phyloP scores from a whole-genome alignment of 2,888 invertebrate genomes.

The Ephialtes manifestator region DNA sequence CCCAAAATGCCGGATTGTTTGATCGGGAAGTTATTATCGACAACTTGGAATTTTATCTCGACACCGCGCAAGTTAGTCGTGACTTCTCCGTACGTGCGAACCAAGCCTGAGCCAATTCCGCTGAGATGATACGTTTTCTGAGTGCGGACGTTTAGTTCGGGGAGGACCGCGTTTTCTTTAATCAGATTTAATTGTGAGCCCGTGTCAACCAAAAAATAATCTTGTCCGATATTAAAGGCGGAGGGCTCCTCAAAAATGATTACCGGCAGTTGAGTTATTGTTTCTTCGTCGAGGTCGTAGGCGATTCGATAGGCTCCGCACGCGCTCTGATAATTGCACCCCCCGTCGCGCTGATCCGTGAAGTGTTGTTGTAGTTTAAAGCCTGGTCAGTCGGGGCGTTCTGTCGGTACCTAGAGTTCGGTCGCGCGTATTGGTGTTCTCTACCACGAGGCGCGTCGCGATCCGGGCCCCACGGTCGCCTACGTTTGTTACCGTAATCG shows the following conservation, averaged over 20 bases:
- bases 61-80: neutral
- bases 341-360: constrained; percentile 8
- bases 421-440: neutral
- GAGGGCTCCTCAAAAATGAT: constrained; percentile 5
- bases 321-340: constrained; percentile 1
- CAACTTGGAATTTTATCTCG: constrained; percentile 43
- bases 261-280: neutral
- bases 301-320: constrained; percentile 26
- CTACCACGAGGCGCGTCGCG: neutral
- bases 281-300: constrained; percentile 32
- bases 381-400: neutral
- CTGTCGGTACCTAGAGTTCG: neutral
- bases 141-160: neutral
- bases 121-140: constrained; percentile 30
- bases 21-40: constrained; percentile 41
- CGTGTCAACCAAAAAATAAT: constrained; percentile 44
- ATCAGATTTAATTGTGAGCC: constrained; percentile 15
- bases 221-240: constrained; percentile 8
- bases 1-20: constrained; percentile 43
- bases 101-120: constrained; percentile 43
- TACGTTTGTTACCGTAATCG: neutral
- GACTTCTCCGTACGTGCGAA: constrained; percentile 34
- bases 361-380: constrained; percentile 34
- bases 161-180: constrained; percentile 18
- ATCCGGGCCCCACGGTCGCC: neutral